These are phyloP conservation scores for Trissolcus japonicus DNA, from an alignment of 2,888 invertebrate species.

Conservation along the genomic window DNA sequence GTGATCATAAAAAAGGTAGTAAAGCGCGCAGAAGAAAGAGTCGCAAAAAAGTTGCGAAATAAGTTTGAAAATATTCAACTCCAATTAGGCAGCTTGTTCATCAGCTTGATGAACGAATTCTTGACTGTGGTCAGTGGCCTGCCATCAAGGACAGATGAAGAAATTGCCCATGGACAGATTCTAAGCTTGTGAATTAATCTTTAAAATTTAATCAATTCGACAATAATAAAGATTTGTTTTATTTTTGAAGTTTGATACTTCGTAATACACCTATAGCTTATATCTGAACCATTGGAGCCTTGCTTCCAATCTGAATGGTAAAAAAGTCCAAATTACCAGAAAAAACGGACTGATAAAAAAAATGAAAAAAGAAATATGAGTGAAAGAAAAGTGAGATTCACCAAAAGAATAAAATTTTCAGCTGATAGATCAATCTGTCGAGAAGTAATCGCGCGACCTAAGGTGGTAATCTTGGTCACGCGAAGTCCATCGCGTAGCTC, in stretches of 20 bases:
- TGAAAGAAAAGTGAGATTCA: not conserved
- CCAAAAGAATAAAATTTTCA: slow-evolving; percentile 6
- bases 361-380: too few relatives aligned
- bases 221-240: too few relatives aligned
- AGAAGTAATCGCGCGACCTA: slow-evolving; percentile 20
- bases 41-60: slow-evolving; percentile 44
- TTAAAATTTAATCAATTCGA: too few relatives aligned
- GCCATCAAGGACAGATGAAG: slow-evolving; percentile 31
- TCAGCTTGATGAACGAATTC: slow-evolving; percentile 45
- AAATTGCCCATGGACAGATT: too few relatives aligned
- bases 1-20: slow-evolving; percentile 39
- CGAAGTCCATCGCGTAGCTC: slow-evolving; percentile 31
- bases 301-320: too few relatives aligned
- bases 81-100: slow-evolving; percentile 51
- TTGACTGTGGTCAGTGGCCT: slow-evolving; percentile 53
- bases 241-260: too few relatives aligned
- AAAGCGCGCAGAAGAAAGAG: slow-evolving; percentile 30
- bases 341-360: too few relatives aligned
- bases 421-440: slow-evolving; percentile 48
- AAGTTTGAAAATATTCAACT: slow-evolving; percentile 49
- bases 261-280: too few relatives aligned
- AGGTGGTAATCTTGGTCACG: slow-evolving; percentile 49
- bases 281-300: too few relatives aligned
- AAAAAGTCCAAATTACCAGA: too few relatives aligned
- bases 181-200: too few relatives aligned